Conservation (phyloP, 2,113 vertebrate genomes). For the Phocoena phocoena region DNA sequence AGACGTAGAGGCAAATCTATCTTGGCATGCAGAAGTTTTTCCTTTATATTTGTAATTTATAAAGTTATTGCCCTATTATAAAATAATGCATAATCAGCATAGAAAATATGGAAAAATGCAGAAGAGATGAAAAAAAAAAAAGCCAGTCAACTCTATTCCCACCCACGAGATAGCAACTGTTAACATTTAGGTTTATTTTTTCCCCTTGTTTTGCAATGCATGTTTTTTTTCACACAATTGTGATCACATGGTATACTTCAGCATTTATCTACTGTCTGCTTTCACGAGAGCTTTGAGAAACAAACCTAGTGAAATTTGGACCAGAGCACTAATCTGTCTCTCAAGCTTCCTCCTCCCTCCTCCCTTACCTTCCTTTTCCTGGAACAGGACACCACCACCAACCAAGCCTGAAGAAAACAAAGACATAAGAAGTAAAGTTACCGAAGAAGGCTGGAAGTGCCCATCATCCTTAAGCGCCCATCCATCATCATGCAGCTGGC, state of each 20-base stretch:
- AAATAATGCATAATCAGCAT: slow-evolving; percentile 29
- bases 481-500: neutral
- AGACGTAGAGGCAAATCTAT: neutral
- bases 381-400: neutral
- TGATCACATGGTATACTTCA: slow-evolving; percentile 40
- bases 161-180: neutral
- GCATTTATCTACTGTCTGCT: neutral
- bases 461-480: slow-evolving; percentile 32
- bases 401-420: slow-evolving; percentile 21
- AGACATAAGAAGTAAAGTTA: slow-evolving; percentile 40
- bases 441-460: slow-evolving; percentile 6
- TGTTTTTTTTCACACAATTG: slow-evolving; percentile 37
- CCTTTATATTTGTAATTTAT: slow-evolving; percentile 24
- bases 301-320: slow-evolving; percentile 30
- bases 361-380: neutral
- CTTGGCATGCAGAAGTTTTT: neutral
- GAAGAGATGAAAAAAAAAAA: neutral
- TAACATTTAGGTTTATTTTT: slow-evolving; percentile 50
- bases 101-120: slow-evolving; percentile 36
- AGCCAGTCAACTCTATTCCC: slow-evolving; percentile 3
- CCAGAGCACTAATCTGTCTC: neutral
- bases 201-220: neutral
- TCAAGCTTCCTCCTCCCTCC: neutral
- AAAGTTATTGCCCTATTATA: slow-evolving; percentile 18
- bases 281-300: slow-evolving; percentile 39